Conservation (phyloP, 2,113 vertebrate genomes). For the Centropus unirufus region DNA sequence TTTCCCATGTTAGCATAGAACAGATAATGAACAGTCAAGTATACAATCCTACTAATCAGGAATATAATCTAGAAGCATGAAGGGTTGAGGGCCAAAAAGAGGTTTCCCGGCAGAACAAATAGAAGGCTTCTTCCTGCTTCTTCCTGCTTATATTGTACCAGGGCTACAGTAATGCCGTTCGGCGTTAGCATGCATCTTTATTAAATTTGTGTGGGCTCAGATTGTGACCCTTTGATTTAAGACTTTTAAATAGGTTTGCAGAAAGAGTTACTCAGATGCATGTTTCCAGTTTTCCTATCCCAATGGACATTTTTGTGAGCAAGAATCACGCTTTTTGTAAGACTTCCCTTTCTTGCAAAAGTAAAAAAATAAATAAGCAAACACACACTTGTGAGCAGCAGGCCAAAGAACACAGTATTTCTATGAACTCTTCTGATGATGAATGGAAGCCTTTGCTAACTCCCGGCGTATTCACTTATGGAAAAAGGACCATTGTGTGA, state of each 20-base stretch:
- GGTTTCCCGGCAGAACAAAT: not conserved
- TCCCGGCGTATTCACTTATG: not conserved
- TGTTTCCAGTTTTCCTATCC: not conserved
- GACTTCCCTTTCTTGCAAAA: not conserved
- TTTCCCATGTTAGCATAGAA: fast-evolving
- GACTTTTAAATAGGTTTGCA: not conserved
- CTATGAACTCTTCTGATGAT: not conserved
- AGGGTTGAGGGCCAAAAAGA: not conserved
- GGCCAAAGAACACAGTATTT: not conserved
- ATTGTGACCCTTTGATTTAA: fast-evolving
- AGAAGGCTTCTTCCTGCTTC: not conserved
- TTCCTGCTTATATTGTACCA: not conserved
- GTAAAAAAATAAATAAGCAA: not conserved
- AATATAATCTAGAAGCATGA: not conserved
- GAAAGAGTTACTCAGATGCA: not conserved
- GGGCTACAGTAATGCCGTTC: not conserved
- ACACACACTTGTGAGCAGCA: not conserved
- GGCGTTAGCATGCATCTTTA: too few relatives aligned
- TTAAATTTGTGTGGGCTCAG: not conserved
- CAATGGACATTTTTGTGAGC: not conserved
- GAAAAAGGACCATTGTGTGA: not conserved
- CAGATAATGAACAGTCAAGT: not conserved
- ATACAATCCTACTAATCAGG: not conserved
- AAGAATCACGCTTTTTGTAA: not conserved
- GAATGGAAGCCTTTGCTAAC: not conserved